A percentile compares a stretch with the other conserved stretches of the same genome.
phyloP scores from a whole-genome alignment of 2,113 vertebrate genomes.

The Mus musculus region DNA sequence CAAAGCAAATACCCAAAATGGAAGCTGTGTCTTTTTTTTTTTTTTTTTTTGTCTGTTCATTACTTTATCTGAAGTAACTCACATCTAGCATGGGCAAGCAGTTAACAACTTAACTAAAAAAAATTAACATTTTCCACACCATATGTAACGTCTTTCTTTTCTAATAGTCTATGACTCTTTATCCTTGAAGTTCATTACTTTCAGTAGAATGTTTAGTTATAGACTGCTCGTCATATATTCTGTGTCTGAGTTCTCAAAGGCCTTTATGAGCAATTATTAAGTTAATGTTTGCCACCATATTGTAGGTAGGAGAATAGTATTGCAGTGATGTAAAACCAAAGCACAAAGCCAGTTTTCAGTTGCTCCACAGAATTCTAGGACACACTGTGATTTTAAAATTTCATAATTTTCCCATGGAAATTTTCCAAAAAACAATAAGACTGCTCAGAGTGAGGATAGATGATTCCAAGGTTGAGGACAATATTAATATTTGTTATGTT shows the following conservation, averaged over 20 bases:
- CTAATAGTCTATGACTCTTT: background rate
- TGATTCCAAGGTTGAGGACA: background rate
- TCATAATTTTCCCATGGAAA: background rate
- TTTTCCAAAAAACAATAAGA: background rate
- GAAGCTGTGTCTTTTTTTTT: background rate
- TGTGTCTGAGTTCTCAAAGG: background rate
- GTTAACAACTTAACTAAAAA: background rate
- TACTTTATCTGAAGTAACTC: background rate
- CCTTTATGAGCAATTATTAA: background rate
- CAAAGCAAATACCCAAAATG: background rate
- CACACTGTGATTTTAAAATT: background rate
- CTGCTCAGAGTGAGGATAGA: no score
- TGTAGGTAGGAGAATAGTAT: background rate
- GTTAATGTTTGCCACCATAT: background rate
- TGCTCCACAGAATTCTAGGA: background rate
- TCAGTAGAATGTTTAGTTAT: background rate
- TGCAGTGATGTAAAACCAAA: background rate
- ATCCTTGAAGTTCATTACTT: background rate
- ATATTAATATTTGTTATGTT: background rate
- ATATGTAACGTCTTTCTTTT: background rate
- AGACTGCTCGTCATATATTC: no score
- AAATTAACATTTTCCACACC: constrained; percentile 8
- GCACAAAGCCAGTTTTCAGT: background rate
- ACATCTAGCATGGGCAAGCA: background rate
- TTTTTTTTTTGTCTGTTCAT: background rate